Evolutionary conservation across 2,797 vertebrate genomes (phyloP).

Genomic region (Chaetodon trifasciatus): DNA sequence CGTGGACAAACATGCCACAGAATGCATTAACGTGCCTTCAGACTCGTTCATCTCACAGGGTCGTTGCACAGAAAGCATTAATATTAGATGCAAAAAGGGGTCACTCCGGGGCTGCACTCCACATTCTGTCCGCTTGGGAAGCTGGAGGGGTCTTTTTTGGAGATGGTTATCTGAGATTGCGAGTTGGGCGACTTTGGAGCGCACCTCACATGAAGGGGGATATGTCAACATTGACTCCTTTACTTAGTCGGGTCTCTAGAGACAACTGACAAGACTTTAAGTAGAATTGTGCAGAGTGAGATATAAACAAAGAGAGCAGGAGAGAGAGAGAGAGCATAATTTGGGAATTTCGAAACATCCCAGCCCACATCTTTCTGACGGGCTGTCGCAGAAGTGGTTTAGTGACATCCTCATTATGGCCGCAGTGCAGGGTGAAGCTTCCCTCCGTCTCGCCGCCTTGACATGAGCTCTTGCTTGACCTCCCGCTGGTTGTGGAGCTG

Average conservation of each 20-base stretch:
- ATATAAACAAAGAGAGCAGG: neutral
- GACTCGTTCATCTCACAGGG: slow-evolving; percentile 8
- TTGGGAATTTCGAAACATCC: neutral
- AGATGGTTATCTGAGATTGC: slow-evolving; percentile 15
- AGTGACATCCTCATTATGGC: slow-evolving; percentile 33
- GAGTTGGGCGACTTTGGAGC: neutral
- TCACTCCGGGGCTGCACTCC: slow-evolving; percentile 9
- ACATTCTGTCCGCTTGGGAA: neutral
- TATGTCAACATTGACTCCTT: neutral
- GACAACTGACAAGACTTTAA: neutral
- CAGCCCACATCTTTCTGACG: slow-evolving; percentile 1
- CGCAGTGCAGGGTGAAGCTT: slow-evolving; percentile 10
- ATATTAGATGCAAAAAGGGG: slow-evolving; percentile 29
- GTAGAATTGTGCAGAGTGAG: neutral
- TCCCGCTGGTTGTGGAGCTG: neutral
- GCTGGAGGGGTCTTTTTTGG: neutral
- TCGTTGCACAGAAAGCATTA: slow-evolving; percentile 38
- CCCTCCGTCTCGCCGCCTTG: slow-evolving; percentile 6
- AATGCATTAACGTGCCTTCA: slow-evolving; percentile 8
- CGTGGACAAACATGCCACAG: neutral
- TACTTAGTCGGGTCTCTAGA: neutral
- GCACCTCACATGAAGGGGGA: neutral
- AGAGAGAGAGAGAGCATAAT: neutral
- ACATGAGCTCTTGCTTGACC: neutral
- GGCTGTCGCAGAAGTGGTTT: neutral